These are phyloP conservation scores for Charadrius vociferus DNA, from an alignment of 2,113 vertebrate species.

Conservation along the genomic window DNA sequence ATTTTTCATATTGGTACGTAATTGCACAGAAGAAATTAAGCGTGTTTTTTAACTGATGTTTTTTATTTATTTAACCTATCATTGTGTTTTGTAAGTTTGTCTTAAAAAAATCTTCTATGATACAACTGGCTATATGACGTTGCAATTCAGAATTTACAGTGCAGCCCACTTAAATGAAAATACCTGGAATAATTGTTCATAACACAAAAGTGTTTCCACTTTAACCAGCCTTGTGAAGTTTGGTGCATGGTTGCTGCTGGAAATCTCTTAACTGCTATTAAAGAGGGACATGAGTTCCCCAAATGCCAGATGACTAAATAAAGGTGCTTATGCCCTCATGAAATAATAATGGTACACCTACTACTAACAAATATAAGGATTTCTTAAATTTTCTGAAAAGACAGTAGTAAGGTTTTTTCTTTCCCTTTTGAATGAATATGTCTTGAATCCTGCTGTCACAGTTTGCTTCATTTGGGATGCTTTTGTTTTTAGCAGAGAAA, in stretches of 20 bases:
- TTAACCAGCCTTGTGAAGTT: slow-evolving; percentile 33
- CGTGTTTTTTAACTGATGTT: slow-evolving; percentile 74
- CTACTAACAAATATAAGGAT: slow-evolving; percentile 15
- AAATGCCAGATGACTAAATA: neutral
- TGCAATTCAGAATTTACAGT: slow-evolving; percentile 72
- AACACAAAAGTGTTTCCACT: neutral
- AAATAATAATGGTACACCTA: neutral
- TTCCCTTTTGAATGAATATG: neutral
- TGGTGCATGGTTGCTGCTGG: neutral
- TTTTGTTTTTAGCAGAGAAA: slow-evolving; percentile 24
- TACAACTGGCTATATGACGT: slow-evolving; percentile 71
- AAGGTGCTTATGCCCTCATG: neutral
- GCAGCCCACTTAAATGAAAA: slow-evolving; percentile 77
- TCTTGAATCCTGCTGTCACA: neutral
- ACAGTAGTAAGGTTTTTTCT: neutral
- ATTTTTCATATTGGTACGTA: slow-evolving; percentile 73
- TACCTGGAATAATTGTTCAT: slow-evolving; percentile 57
- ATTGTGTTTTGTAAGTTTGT: slow-evolving; percentile 72
- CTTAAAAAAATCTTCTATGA: slow-evolving; percentile 45
- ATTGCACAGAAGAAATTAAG: slow-evolving; percentile 73
- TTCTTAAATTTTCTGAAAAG: neutral
- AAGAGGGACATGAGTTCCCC: neutral
- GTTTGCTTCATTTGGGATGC: slow-evolving; percentile 2
- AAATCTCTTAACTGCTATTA: slow-evolving; percentile 11
- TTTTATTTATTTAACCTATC: slow-evolving; percentile 82